Evolutionary conservation across 2,113 vertebrate species (phyloP).

Genomic region (Rhea americana): DNA sequence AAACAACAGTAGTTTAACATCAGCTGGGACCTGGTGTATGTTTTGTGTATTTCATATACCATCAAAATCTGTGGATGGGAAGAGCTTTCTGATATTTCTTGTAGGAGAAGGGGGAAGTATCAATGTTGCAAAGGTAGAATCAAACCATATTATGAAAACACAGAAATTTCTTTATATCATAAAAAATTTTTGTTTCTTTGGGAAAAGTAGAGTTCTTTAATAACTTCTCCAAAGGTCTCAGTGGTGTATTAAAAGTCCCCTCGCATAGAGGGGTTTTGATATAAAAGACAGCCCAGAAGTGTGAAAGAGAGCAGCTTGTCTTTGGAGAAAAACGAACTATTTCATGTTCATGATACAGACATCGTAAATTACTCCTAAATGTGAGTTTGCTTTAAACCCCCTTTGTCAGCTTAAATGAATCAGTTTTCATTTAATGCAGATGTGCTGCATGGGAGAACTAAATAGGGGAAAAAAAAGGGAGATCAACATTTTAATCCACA

Average conservation of each 20-base stretch:
- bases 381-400: slow-evolving; percentile 18
- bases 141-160: not conserved
- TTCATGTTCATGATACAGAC: slow-evolving; percentile 56
- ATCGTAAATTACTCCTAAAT: slow-evolving; percentile 57
- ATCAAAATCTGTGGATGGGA: not conserved
- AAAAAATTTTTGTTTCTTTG: slow-evolving; percentile 21
- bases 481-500: not conserved
- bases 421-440: not conserved
- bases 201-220: slow-evolving; percentile 21
- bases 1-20: not conserved
- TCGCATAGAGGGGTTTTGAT: slow-evolving; percentile 38
- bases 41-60: not conserved
- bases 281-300: slow-evolving; percentile 51
- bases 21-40: not conserved
- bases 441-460: not conserved
- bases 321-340: slow-evolving; percentile 42
- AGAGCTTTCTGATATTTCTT: not conserved
- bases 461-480: not conserved
- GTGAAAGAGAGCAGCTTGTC: slow-evolving; percentile 43
- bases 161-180: not conserved
- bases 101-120: not conserved
- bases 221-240: slow-evolving; percentile 38
- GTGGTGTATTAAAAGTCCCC: slow-evolving; percentile 53
- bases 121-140: not conserved
- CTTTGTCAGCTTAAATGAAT: slow-evolving; percentile 36